These are phyloP conservation scores for Grus americana DNA, from an alignment of 2,113 vertebrate species.

Conservation along the genomic window DNA sequence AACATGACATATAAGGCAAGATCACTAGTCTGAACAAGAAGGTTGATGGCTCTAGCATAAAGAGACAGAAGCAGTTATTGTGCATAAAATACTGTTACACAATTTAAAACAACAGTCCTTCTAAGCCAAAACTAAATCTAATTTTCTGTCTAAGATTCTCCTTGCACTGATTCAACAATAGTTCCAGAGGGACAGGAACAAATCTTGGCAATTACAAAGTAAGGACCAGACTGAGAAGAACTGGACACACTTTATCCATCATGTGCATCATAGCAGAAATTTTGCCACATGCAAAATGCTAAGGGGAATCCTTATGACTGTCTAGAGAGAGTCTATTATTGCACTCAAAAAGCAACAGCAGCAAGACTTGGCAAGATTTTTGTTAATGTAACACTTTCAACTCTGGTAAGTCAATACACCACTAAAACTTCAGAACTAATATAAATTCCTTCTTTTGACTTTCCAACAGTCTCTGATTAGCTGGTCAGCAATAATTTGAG, in stretches of 20 bases:
- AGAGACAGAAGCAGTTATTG: not conserved
- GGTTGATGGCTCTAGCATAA: not conserved
- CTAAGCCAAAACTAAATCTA: not conserved
- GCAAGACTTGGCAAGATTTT: not conserved
- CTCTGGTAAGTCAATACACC: not conserved
- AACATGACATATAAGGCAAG: not conserved
- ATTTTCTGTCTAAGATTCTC: not conserved
- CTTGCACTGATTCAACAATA: not conserved
- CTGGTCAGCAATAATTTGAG: not conserved
- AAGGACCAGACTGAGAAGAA: not conserved
- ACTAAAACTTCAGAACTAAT: not conserved
- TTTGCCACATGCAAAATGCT: not conserved
- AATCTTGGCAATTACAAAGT: not conserved
- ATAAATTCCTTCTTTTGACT: not conserved
- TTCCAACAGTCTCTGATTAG: not conserved
- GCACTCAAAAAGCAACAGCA: not conserved
- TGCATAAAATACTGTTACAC: not conserved
- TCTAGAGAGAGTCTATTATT: not conserved
- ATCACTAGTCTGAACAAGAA: not conserved
- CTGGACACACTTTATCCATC: not conserved
- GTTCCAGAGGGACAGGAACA: not conserved
- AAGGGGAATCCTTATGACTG: not conserved
- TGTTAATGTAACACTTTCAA: not conserved
- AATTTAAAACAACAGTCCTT: not conserved
- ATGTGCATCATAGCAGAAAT: not conserved